Evolutionary conservation across 2,888 invertebrate species (phyloP).

Genomic region (Toxonevra muliebris): DNA sequence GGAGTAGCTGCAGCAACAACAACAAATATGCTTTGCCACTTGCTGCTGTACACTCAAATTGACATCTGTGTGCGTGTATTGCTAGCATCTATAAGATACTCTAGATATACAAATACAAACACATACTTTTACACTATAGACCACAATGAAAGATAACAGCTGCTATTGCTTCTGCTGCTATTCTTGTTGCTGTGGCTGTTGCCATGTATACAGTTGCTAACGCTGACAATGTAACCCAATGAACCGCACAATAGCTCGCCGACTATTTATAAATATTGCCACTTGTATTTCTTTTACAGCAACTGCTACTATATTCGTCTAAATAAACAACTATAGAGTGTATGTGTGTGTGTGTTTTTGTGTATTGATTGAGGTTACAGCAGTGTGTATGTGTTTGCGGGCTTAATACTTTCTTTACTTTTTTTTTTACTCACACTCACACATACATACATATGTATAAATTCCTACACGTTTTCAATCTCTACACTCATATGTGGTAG

Average conservation of each 20-base stretch:
- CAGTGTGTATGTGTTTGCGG: too few relatives aligned
- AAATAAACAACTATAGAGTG: neutral
- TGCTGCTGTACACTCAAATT: neutral
- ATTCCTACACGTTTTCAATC: too few relatives aligned
- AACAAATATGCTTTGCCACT: neutral
- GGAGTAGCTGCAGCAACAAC: too few relatives aligned
- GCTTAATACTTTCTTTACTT: too few relatives aligned
- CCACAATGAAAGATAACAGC: constrained; percentile 26
- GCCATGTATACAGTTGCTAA: neutral
- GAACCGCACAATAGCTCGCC: constrained; percentile 30
- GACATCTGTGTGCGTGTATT: neutral
- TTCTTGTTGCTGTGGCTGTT: neutral
- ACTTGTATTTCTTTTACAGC: constrained; percentile 8
- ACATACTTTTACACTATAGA: constrained; percentile 6
- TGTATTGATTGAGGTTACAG: neutral
- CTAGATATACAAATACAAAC: neutral
- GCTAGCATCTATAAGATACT: neutral
- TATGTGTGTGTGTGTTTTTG: neutral
- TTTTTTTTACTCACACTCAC: too few relatives aligned
- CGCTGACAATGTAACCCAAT: constrained; percentile 17
- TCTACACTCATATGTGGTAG: too few relatives aligned
- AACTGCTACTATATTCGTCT: constrained; percentile 7
- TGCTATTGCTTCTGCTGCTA: neutral
- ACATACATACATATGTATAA: too few relatives aligned
- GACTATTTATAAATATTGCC: constrained; percentile 18